Percentiles rank a stretch among this genome's conserved stretches.
phyloP scores from a whole-genome alignment of 2,113 vertebrate genomes.

The Onychostoma macrolepis region DNA sequence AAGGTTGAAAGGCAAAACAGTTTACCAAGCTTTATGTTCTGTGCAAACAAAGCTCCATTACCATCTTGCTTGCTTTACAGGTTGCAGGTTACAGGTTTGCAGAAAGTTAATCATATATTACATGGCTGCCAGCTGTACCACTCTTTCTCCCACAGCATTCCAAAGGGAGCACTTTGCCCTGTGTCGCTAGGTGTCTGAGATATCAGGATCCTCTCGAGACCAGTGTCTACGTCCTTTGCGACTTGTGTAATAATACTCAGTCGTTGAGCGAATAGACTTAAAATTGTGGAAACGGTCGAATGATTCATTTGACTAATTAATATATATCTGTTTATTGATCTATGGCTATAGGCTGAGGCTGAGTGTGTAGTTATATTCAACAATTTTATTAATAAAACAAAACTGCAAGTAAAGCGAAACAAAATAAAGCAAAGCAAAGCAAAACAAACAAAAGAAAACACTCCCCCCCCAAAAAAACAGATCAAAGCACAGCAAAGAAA shows the following conservation, averaged over 20 bases:
- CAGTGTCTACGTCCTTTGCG: no score
- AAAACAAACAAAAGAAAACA: no score
- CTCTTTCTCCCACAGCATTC: slow-evolving; percentile 2
- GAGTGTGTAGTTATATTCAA: background rate
- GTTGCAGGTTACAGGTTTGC: background rate
- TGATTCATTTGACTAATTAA: background rate
- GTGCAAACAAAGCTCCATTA: background rate
- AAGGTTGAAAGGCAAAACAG: background rate
- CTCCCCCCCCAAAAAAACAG: no score
- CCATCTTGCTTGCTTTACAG: background rate
- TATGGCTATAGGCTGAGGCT: background rate
- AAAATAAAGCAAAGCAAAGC: no score
- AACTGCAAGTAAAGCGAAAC: no score
- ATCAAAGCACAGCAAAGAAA: no score
- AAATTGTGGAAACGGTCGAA: background rate
- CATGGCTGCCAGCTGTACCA: background rate
- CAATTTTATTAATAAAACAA: background rate
- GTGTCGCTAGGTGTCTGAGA: slow-evolving; percentile 30
- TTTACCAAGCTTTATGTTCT: background rate
- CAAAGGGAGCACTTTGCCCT: background rate
- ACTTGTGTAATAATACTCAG: slow-evolving; percentile 13
- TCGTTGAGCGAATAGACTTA: background rate
- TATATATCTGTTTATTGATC: background rate
- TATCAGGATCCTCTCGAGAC: slow-evolving; percentile 7
- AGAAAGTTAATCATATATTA: background rate